phyloP scores from a whole-genome alignment of 92 coral and sea anemone genomes.

The Heteractis magnifica region DNA sequence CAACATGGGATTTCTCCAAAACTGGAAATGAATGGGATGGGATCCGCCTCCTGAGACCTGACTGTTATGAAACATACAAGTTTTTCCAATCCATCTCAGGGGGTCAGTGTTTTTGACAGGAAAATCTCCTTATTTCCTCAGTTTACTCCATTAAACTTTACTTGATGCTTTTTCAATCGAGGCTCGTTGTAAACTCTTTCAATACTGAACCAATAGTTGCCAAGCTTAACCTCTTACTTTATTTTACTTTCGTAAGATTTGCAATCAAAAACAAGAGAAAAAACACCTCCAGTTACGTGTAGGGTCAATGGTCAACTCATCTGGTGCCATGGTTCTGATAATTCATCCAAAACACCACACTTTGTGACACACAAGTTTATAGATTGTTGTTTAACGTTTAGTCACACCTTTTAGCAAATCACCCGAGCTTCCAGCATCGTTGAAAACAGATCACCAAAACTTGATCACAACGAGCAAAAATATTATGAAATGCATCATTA shows the following conservation, averaged over 20 bases:
- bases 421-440: not conserved
- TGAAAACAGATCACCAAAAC: not conserved
- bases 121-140: no score
- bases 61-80: no score
- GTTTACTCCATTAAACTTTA: no score
- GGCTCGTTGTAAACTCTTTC: not conserved
- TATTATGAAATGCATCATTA: constrained; percentile 9
- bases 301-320: not conserved
- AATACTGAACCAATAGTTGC: not conserved
- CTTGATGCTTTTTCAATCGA: not conserved
- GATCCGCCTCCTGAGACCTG: no score
- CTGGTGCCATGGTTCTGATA: not conserved
- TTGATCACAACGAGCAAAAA: not conserved
- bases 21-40: no score
- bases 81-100: no score
- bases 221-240: not conserved
- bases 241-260: not conserved
- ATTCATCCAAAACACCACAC: not conserved
- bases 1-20: no score
- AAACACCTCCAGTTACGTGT: not conserved
- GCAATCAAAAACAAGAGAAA: not conserved
- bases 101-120: no score
- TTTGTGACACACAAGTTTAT: not conserved
- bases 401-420: not conserved
- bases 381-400: not conserved